These are phyloP conservation scores for Bucco capensis DNA, from an alignment of 2,113 vertebrate genomes.

Conservation along the genomic window DNA sequence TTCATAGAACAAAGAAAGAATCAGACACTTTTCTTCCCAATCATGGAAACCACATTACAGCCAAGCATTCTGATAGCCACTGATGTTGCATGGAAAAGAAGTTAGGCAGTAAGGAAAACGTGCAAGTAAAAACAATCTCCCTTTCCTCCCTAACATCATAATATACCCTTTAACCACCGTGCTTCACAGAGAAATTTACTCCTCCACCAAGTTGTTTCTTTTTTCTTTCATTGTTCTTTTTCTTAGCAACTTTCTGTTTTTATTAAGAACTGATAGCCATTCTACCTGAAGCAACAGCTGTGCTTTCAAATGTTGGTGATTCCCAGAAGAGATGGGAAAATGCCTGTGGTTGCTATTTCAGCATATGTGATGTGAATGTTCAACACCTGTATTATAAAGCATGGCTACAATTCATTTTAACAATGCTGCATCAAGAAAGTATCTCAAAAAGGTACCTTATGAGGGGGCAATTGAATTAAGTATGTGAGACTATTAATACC, in stretches of 20 bases:
- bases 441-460: conserved; percentile 18
- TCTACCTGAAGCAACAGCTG: conserved; percentile 1
- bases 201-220: neutral
- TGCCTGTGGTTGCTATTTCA: conserved; percentile 6
- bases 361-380: neutral
- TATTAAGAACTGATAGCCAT: neutral
- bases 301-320: neutral
- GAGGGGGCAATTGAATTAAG: conserved; percentile 57
- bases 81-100: neutral
- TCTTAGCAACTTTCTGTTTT: neutral
- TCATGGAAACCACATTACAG: neutral
- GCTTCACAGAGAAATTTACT: neutral
- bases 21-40: neutral
- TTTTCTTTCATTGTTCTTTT: neutral
- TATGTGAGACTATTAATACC: conserved; percentile 51
- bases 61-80: neutral
- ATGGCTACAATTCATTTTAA: conserved; percentile 56
- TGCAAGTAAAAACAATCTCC: neutral
- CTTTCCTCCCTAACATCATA: neutral
- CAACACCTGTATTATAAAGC: conserved; percentile 24
- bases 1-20: neutral
- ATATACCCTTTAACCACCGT: rapidly evolving
- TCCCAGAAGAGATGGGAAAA: neutral
- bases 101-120: neutral
- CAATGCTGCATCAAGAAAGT: conserved; percentile 19